Percentiles rank a stretch among this genome's conserved stretches.
Conservation (phyloP, 2,888 invertebrate species). For the Polydrusus tereticollis region DNA sequence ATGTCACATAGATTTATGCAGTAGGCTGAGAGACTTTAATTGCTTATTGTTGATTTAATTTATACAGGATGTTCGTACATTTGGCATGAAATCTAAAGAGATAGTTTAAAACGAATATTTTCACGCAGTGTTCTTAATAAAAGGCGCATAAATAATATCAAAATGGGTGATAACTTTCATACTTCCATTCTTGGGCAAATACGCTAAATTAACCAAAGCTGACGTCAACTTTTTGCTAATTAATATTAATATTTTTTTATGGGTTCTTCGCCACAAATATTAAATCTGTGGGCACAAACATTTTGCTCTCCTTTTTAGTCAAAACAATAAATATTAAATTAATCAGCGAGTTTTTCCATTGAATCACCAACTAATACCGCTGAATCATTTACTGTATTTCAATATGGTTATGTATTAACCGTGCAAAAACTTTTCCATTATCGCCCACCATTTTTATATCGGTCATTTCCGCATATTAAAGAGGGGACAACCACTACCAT, state of each 20-base stretch:
- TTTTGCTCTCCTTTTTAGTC: conserved; percentile 42
- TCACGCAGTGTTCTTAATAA: no score
- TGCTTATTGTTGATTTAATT: no score
- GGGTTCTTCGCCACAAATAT: conserved; percentile 15
- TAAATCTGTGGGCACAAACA: conserved; percentile 32
- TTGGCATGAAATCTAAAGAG: no score
- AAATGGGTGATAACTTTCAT: background rate
- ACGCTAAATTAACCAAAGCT: background rate
- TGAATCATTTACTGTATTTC: no score
- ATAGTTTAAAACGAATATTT: no score
- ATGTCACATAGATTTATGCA: background rate
- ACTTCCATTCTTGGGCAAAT: background rate
- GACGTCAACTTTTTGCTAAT: conserved; percentile 28
- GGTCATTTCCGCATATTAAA: conserved; percentile 41
- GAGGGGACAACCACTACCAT: conserved; percentile 45
- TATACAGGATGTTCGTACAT: no score
- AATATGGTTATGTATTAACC: no score
- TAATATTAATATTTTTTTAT: conserved; percentile 8
- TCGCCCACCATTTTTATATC: conserved; percentile 45
- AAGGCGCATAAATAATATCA: no score
- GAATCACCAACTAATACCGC: no score
- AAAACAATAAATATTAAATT: conserved; percentile 24
- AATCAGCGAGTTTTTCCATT: conserved; percentile 23
- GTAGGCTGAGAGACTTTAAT: no score
- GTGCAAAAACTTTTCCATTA: conserved; percentile 21